Evolutionary conservation across 2,888 invertebrate species (phyloP).

Genomic region (Drosophila formosana): DNA sequence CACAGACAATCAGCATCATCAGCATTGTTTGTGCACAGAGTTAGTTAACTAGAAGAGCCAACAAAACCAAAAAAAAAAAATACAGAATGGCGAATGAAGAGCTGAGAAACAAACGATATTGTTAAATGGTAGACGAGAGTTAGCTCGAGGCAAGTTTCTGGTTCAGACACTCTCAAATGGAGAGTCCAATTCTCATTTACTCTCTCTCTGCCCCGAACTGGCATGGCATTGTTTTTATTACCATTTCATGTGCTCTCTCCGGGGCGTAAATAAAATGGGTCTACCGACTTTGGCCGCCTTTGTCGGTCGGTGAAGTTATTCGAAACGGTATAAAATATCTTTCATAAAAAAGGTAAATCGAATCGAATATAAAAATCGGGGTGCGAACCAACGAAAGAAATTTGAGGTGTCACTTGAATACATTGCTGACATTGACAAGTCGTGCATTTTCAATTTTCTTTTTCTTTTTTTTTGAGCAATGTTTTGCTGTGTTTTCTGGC

Average conservation of each 20-base stretch:
- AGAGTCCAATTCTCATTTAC: neutral
- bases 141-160: conserved; percentile 31
- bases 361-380: conserved; percentile 35
- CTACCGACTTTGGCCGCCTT: conserved; percentile 27
- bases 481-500: neutral
- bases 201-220: neutral
- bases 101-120: conserved; percentile 3
- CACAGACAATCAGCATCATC: conserved; percentile 77
- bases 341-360: conserved; percentile 28
- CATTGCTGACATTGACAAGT: conserved; percentile 54
- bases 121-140: conserved; percentile 9
- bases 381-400: conserved; percentile 41
- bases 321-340: conserved; percentile 34
- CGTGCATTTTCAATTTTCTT: conserved; percentile 7
- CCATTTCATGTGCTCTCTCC: conserved; percentile 43
- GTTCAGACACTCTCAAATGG: conserved; percentile 25
- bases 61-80: conserved; percentile 11
- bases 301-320: conserved; percentile 24
- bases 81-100: neutral
- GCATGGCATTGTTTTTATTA: conserved; percentile 51
- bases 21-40: conserved; percentile 73
- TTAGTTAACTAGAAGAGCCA: conserved; percentile 56
- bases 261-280: conserved; percentile 47
- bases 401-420: conserved; percentile 66
- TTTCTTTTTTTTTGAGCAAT: neutral